Base-by-base conservation (phyloP, 2,888 invertebrate species). In the Rapana venosa region DNA sequence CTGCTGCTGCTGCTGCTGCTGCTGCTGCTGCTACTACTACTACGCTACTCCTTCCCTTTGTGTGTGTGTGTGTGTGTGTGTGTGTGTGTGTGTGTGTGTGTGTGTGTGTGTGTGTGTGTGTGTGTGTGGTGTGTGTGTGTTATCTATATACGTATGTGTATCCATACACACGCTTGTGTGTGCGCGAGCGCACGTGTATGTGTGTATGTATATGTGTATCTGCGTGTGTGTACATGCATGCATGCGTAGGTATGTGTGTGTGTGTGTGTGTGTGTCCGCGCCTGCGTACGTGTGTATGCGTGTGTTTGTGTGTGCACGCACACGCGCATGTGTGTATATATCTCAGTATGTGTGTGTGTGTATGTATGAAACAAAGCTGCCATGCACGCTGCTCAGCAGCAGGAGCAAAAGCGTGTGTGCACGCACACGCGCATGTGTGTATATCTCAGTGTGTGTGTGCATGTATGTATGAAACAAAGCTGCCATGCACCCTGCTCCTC, bases 71-170 rank as follows among this genome's bases (percentile, higher is more conserved):
- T 87, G 74, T 74, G 35, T 87, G 36, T 74, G 26, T 74, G 36
- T 87, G 74, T 66, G 74, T 87, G 32, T 87, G 22, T 87, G 32
- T 66, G 32, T 58, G 58, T 58, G 58, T 58, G 58, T 58, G 58
- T 58, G 58, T 58, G 58, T 58, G 58, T 58, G 58, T 58, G 58
- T 58, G 58, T 58, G 58, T 58, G 58, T 58, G 58, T 58, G 58
- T 58, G 58, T 58, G 58, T 58, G 58, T 58, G 58, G 8, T 8
- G n/a, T n/a, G n/a, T n/a, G n/a, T n/a, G n/a, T n/a, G n/a, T n/a
- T n/a, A n/a, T n/a, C n/a, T n/a, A n/a, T n/a, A n/a, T n/a, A n/a
- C n/a, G n/a, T n/a, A n/a, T n/a, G 17, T 26, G 26, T 26, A 13
- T n/a, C n/a, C 13, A 13, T 66, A 13, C 13, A 13, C 2, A 13